phyloP scores from a whole-genome alignment of 2,113 vertebrate genomes.

The Zosterops borbonicus region DNA sequence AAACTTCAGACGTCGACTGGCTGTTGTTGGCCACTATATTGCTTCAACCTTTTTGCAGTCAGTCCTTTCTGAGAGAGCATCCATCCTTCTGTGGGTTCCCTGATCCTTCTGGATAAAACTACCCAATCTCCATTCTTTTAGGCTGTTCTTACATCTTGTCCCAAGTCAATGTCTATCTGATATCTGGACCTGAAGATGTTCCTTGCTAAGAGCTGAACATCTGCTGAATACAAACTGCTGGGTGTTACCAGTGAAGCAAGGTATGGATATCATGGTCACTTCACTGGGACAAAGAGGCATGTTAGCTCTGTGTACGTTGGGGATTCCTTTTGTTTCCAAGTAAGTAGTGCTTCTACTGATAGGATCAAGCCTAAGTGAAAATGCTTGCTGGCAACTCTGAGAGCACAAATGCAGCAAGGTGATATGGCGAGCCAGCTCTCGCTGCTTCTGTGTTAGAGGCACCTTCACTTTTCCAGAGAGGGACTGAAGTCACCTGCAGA shows the following conservation, averaged over 20 bases:
- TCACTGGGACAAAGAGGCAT: not conserved
- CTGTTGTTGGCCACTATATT: not conserved
- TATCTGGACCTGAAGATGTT: not conserved
- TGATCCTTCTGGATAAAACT: not conserved
- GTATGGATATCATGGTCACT: not conserved
- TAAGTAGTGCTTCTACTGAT: not conserved
- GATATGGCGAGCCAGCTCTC: not conserved
- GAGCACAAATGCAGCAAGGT: not conserved
- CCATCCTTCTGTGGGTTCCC: not conserved
- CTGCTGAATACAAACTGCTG: not conserved
- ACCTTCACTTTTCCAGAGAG: not conserved
- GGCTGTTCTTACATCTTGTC: not conserved
- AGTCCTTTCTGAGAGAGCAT: not conserved
- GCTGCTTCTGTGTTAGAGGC: not conserved
- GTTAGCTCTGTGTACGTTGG: not conserved
- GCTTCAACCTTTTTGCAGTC: not conserved
- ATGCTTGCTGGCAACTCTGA: not conserved
- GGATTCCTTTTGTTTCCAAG: not conserved
- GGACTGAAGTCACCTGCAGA: not conserved
- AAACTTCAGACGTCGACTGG: not conserved
- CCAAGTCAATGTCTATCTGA: not conserved
- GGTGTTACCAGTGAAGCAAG: not conserved
- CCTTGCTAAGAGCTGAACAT: not conserved
- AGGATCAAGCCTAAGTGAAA: not conserved
- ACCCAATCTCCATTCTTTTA: not conserved